Evolutionary conservation across 2,888 invertebrate genomes (phyloP).

Genomic region (Anorthoa munda): DNA sequence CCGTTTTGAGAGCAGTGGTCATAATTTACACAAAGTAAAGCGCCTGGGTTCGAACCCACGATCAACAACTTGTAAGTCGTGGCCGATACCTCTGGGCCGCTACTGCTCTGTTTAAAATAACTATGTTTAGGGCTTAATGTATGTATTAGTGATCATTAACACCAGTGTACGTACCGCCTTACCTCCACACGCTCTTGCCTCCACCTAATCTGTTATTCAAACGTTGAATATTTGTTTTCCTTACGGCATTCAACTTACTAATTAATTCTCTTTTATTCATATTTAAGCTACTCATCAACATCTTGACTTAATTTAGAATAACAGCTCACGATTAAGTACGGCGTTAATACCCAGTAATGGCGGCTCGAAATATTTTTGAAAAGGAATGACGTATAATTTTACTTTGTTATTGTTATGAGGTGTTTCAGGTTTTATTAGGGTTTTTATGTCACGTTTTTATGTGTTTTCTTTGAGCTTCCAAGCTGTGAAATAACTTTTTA

Average conservation of each 20-base stretch:
- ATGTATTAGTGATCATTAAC: too few species aligned
- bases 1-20: too few species aligned
- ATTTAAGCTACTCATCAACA: slow-evolving; percentile 66
- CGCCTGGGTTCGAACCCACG: too few species aligned
- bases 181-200: slow-evolving; percentile 64
- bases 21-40: too few species aligned
- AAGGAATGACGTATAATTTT: slow-evolving; percentile 25
- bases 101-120: too few species aligned
- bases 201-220: slow-evolving; percentile 69
- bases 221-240: slow-evolving; percentile 62
- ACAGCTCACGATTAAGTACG: slow-evolving; percentile 57
- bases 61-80: too few species aligned
- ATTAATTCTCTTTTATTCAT: slow-evolving; percentile 71
- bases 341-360: slow-evolving; percentile 52
- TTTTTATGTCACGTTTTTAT: slow-evolving; percentile 32
- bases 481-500: not conserved
- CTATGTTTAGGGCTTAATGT: too few species aligned
- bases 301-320: slow-evolving; percentile 62
- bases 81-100: too few species aligned
- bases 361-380: slow-evolving; percentile 43
- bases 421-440: slow-evolving; percentile 35
- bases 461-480: not conserved
- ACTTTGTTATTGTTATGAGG: slow-evolving; percentile 41
- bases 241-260: slow-evolving; percentile 55
- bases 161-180: slow-evolving; percentile 36